Conservation (phyloP, 2,888 invertebrate species). For the Timandra comae region DNA sequence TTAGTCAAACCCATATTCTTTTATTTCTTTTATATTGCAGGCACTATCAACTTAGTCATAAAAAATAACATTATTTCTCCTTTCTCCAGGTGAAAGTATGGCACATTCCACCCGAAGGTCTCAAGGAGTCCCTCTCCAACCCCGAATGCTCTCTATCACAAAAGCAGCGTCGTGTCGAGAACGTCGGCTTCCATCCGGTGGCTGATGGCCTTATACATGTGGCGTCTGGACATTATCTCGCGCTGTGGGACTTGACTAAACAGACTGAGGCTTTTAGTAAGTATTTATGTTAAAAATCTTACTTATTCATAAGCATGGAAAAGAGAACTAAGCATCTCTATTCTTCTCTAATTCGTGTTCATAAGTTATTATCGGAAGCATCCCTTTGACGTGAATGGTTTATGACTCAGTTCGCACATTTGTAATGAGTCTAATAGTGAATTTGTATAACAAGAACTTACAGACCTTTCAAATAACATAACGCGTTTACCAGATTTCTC, state of each 20-base stretch:
- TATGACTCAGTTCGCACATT: no score
- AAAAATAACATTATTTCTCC: neutral
- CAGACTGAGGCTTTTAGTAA: slow-evolving; percentile 88
- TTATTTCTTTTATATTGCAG: neutral
- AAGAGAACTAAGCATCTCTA: no score
- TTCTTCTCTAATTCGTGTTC: no score
- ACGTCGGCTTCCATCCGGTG: slow-evolving; percentile 93
- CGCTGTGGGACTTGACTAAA: slow-evolving; percentile 90
- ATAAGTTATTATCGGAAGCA: no score
- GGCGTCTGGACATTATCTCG: slow-evolving; percentile 87
- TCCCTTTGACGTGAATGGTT: no score
- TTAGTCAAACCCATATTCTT: no score
- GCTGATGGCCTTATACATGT: slow-evolving; percentile 93
- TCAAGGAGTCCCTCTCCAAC: slow-evolving; percentile 85
- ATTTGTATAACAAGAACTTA: no score
- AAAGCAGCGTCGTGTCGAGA: slow-evolving; percentile 90
- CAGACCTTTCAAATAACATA: no score
- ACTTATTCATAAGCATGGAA: no score
- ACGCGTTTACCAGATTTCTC: no score
- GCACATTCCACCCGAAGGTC: slow-evolving; percentile 89
- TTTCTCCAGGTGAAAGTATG: slow-evolving; percentile 86
- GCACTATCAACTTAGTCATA: neutral
- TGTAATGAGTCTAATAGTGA: no score
- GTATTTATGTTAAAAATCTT: slow-evolving; percentile 2
- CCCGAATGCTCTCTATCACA: slow-evolving; percentile 89